Evolutionary conservation across 2,888 invertebrate species (phyloP).

Genomic region (Electrophaes corylata): DNA sequence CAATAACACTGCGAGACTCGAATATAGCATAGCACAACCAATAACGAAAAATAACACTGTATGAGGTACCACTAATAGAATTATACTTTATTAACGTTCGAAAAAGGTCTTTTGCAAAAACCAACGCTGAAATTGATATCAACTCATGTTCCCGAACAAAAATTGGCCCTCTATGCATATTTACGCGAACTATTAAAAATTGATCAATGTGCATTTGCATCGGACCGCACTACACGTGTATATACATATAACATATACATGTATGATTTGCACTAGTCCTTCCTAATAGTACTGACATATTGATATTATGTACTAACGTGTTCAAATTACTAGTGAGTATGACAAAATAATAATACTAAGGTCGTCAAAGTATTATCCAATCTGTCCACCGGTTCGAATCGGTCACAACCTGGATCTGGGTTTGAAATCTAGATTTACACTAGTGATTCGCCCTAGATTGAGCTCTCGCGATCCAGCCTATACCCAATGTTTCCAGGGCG

Average conservation of each 20-base stretch:
- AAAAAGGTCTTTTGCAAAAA: slow-evolving; percentile 60
- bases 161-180: slow-evolving; percentile 64
- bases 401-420: no score
- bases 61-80: not conserved
- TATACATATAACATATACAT: not conserved
- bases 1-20: no score
- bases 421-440: no score
- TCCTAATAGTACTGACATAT: not conserved
- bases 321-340: no score
- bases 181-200: slow-evolving; percentile 64
- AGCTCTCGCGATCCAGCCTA: no score
- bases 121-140: slow-evolving; percentile 62
- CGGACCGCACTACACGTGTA: slow-evolving; percentile 44
- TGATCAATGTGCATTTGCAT: slow-evolving; percentile 59
- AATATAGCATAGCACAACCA: no score
- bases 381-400: no score
- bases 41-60: not conserved
- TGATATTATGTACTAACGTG: no score
- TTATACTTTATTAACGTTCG: slow-evolving; percentile 54
- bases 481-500: no score
- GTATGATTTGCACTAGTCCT: not conserved
- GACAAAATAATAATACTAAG: no score
- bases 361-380: no score
- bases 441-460: no score
- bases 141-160: slow-evolving; percentile 60